phyloP scores from a whole-genome alignment of 1,140 invertebrate genomes.

The Orchestia grillus region DNA sequence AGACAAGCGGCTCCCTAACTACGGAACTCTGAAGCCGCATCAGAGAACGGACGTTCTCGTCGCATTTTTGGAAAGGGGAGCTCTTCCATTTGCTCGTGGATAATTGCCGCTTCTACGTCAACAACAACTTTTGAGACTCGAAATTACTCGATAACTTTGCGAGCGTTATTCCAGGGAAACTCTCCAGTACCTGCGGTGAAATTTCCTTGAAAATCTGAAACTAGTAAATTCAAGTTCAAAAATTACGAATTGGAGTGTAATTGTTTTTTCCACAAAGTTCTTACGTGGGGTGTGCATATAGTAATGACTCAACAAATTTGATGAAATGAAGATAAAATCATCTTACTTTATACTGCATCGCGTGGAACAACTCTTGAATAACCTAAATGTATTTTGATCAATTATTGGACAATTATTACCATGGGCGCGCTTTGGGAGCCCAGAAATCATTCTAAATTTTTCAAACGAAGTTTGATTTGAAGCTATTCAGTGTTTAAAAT shows the following conservation, averaged over 20 bases:
- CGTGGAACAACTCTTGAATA: background rate
- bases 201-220: background rate
- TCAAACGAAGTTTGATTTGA: background rate
- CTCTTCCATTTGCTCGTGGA: conserved; percentile 15
- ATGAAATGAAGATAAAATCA: background rate
- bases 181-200: background rate
- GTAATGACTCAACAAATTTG: background rate
- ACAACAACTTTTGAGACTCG: conserved; percentile 23
- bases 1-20: conserved; percentile 45
- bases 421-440: background rate
- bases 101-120: conserved; percentile 28
- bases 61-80: background rate
- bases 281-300: background rate
- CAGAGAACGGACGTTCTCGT: conserved; percentile 34
- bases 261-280: background rate
- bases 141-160: background rate
- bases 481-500: background rate
- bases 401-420: no score
- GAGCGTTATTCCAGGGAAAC: background rate
- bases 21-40: conserved; percentile 27
- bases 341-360: background rate
- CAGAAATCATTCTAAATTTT: background rate
- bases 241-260: background rate
- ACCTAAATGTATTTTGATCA: background rate
- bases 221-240: background rate